Percentiles rank a stretch among this genome's conserved stretches.
Evolutionary conservation across 2,888 invertebrate species (phyloP).

Genomic region (Herminia tarsipennalis): DNA sequence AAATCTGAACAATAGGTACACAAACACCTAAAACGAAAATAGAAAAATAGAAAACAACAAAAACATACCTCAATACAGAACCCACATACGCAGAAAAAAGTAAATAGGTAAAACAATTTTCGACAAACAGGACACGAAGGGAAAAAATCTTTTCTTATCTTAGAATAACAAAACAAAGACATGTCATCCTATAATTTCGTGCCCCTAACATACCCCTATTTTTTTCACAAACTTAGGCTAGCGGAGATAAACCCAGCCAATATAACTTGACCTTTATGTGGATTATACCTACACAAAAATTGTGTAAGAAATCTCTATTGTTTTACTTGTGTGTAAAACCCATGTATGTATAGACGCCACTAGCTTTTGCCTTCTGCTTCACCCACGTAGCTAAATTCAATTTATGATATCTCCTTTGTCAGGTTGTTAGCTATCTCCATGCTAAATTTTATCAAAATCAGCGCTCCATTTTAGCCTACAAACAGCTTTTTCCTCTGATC

Average conservation of each 20-base stretch:
- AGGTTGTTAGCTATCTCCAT: too few species aligned
- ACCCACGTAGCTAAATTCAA: too few species aligned
- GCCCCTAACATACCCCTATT: conserved; percentile 34
- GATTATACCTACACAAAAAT: neutral
- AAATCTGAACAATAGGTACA: too few species aligned
- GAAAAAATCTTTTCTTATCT: conserved; percentile 32
- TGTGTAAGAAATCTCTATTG: neutral
- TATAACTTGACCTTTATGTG: conserved; percentile 14
- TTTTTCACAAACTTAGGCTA: conserved; percentile 29
- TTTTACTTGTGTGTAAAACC: too few species aligned
- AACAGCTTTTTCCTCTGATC: too few species aligned
- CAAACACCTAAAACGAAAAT: too few species aligned
- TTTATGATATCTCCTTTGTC: too few species aligned
- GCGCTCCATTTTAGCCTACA: too few species aligned
- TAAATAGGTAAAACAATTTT: conserved; percentile 24
- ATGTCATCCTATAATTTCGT: conserved; percentile 43
- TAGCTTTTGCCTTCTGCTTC: too few species aligned
- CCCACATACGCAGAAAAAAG: conserved; percentile 9
- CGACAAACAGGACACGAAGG: conserved; percentile 14
- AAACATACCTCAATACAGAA: neutral
- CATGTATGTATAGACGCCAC: too few species aligned
- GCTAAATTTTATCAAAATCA: too few species aligned
- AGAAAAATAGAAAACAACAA: neutral
- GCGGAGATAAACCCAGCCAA: conserved; percentile 28
- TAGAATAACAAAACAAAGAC: conserved; percentile 34